Conservation (phyloP, 1,140 invertebrate genomes). For the Hydropsyche tenuis region DNA sequence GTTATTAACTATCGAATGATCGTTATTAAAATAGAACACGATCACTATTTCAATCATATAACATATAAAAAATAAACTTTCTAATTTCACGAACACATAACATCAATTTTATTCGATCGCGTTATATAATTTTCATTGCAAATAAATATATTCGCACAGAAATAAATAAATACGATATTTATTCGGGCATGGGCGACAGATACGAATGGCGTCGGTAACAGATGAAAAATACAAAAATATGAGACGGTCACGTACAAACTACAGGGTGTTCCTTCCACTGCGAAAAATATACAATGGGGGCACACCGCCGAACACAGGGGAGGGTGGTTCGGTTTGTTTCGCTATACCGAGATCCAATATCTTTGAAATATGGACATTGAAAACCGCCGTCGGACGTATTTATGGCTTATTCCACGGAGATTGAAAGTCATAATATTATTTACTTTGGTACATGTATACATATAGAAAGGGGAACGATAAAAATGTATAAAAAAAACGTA, state of each 20-base stretch:
- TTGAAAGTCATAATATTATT: constrained; percentile 50
- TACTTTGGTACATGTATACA: constrained; percentile 41
- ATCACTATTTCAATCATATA: too few species aligned
- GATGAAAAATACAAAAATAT: constrained; percentile 46
- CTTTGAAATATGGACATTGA: constrained; percentile 51
- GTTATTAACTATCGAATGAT: too few species aligned
- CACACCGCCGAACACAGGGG: neutral
- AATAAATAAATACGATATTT: too few species aligned
- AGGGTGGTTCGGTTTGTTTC: constrained; percentile 1
- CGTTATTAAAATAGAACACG: too few species aligned
- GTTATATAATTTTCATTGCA: too few species aligned
- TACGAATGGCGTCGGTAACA: constrained; percentile 41
- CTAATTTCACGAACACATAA: too few species aligned
- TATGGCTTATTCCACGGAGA: constrained; percentile 50
- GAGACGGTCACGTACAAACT: constrained; percentile 43
- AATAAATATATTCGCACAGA: too few species aligned
- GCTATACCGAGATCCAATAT: constrained; percentile 44
- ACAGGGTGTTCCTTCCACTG: constrained; percentile 2
- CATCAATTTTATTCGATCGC: too few species aligned
- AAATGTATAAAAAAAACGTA: neutral
- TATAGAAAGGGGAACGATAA: neutral
- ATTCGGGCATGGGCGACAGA: constrained; percentile 11
- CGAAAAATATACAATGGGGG: neutral
- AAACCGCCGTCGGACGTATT: constrained; percentile 48
- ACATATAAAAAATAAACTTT: too few species aligned